Conservation (phyloP, 2,797 vertebrate genomes). For the Champsocephalus gunnari region DNA sequence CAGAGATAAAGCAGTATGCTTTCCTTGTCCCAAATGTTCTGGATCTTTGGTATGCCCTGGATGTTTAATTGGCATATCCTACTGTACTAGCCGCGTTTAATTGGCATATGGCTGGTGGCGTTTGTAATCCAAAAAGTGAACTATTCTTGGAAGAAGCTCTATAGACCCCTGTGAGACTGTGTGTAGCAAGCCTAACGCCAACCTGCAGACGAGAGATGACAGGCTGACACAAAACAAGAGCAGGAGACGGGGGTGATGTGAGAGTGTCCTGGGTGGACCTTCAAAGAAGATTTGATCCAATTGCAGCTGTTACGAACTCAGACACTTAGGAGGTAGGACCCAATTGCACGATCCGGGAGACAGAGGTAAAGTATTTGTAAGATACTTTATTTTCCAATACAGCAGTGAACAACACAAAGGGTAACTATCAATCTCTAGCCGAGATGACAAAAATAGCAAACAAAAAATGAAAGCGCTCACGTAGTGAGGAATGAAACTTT, state of each 20-base stretch:
- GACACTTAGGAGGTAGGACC: too few relatives aligned
- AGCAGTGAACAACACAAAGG: too few relatives aligned
- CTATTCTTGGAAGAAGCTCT: slow-evolving; percentile 61
- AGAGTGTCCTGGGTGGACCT: slow-evolving; percentile 56
- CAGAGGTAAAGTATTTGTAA: too few relatives aligned
- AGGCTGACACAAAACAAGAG: slow-evolving; percentile 54
- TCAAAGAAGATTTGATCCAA: slow-evolving; percentile 3
- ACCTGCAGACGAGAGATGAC: slow-evolving; percentile 60
- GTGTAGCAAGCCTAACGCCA: slow-evolving; percentile 68
- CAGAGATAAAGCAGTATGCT: slow-evolving; percentile 38
- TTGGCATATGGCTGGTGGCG: slow-evolving; percentile 71
- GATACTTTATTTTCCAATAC: too few relatives aligned
- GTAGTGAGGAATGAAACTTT: too few relatives aligned
- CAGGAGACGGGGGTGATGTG: slow-evolving; percentile 37
- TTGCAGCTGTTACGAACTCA: too few relatives aligned
- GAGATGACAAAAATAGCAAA: too few relatives aligned
- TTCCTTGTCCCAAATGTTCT: slow-evolving; percentile 50
- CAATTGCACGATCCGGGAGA: too few relatives aligned
- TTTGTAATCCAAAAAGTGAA: slow-evolving; percentile 67
- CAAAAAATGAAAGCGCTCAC: too few relatives aligned
- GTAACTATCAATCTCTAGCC: too few relatives aligned
- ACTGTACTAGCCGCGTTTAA: slow-evolving; percentile 62
- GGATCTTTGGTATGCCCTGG: slow-evolving; percentile 46
- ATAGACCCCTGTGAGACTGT: slow-evolving; percentile 39
- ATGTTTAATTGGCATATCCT: slow-evolving; percentile 74